Evolutionary conservation across 92 coral and sea anemone species (phyloP).

Genomic region (Palythoa grandis): DNA sequence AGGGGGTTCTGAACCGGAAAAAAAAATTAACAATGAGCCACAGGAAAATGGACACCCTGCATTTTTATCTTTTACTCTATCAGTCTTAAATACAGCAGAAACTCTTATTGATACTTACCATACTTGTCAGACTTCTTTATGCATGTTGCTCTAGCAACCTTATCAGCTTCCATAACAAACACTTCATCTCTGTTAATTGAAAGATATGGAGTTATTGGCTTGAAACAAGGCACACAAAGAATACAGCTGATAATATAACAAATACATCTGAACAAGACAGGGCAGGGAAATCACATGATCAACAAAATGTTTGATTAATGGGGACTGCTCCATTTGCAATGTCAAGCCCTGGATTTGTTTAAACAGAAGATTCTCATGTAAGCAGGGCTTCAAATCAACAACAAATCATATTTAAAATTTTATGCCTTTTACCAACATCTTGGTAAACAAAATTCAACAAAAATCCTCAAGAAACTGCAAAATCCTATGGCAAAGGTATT

Average conservation of each 20-base stretch:
- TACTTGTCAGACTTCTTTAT: conserved; percentile 6
- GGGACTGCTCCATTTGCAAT: not conserved
- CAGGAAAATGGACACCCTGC: not conserved
- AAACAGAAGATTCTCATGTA: not conserved
- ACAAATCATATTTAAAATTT: not conserved
- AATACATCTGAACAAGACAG: not conserved
- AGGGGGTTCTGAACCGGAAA: not conserved
- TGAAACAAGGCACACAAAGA: conserved; percentile 1
- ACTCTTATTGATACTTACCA: conserved; percentile 22
- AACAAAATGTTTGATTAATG: conserved; percentile 1
- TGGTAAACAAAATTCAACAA: not conserved
- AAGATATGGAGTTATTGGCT: not conserved
- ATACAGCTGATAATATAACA: conserved; percentile 2
- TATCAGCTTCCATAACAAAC: conserved; percentile 21
- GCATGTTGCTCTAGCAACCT: conserved; percentile 38
- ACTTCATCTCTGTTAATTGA: conserved; percentile 31
- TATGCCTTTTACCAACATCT: not conserved
- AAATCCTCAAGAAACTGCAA: not conserved
- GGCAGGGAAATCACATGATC: conserved; percentile 3
- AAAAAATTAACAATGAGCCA: not conserved
- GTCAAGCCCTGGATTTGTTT: conserved; percentile 2
- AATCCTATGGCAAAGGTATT: not conserved
- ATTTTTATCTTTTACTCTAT: not conserved
- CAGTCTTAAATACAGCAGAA: not conserved
- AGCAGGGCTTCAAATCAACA: not conserved